Conservation (phyloP, 2,888 invertebrate genomes). For the Microdon myrmicae region DNA sequence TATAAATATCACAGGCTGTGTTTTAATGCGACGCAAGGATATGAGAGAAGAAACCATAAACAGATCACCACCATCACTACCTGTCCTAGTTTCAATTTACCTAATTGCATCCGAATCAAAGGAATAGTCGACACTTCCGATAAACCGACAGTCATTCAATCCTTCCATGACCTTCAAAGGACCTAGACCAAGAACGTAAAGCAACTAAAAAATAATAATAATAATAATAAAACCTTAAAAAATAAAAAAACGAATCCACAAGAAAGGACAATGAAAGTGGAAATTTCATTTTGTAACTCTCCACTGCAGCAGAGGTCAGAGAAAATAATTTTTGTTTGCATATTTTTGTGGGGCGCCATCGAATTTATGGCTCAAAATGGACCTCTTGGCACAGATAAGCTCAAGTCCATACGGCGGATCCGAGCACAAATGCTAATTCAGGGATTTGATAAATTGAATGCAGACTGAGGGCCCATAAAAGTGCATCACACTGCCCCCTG, state of each 20-base stretch:
- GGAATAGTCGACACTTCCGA: slow-evolving; percentile 36
- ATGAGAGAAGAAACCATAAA: too few relatives aligned
- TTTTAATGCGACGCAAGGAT: too few relatives aligned
- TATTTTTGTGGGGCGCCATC: slow-evolving; percentile 28
- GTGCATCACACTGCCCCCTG: slow-evolving; percentile 15
- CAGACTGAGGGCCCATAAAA: slow-evolving; percentile 34
- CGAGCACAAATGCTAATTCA: slow-evolving; percentile 46
- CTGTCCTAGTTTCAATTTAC: slow-evolving; percentile 47
- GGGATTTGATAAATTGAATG: slow-evolving; percentile 47
- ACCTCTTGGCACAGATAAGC: too few relatives aligned
- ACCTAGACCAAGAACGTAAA: slow-evolving; percentile 33
- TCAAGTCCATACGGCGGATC: slow-evolving; percentile 5
- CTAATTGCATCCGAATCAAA: slow-evolving; percentile 40
- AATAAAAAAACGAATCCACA: slow-evolving; percentile 10
- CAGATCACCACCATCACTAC: slow-evolving; percentile 24
- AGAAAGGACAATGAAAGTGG: slow-evolving; percentile 34
- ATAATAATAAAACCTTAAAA: background rate
- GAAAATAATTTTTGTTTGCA: slow-evolving; percentile 26
- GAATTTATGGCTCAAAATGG: too few relatives aligned
- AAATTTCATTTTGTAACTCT: slow-evolving; percentile 52
- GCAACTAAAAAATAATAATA: background rate
- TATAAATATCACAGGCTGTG: slow-evolving; percentile 16
- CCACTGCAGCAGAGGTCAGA: slow-evolving; percentile 48
- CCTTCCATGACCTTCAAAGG: too few relatives aligned
- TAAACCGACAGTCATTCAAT: slow-evolving; percentile 26